Evolutionary conservation across 2,888 invertebrate genomes (phyloP).

Genomic region (Apantesis nais): DNA sequence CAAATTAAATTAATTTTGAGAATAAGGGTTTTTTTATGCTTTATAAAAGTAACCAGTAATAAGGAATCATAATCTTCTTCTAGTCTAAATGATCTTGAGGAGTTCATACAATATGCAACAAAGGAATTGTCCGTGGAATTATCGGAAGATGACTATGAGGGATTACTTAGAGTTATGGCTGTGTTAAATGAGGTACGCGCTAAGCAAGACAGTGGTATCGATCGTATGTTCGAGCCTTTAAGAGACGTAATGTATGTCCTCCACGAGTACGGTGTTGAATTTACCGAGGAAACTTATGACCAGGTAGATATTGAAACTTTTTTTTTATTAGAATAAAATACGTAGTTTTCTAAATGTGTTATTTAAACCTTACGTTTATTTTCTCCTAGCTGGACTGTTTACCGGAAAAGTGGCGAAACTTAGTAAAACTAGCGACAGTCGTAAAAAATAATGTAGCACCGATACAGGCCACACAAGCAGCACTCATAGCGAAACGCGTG

Average conservation of each 20-base stretch:
- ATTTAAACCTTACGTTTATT: background rate
- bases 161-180: conserved; percentile 92
- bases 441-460: conserved; percentile 95
- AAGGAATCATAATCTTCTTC: background rate
- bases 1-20: too few relatives aligned
- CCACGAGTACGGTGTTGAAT: conserved; percentile 93
- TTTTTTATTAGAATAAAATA: background rate
- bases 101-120: conserved; percentile 91
- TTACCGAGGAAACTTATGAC: conserved; percentile 91
- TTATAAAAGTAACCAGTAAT: too few relatives aligned
- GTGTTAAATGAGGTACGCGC: conserved; percentile 93
- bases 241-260: conserved; percentile 94
- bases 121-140: conserved; percentile 89
- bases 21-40: too few relatives aligned
- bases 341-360: background rate
- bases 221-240: conserved; percentile 95
- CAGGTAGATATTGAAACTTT: conserved; percentile 78
- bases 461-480: conserved; percentile 94
- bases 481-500: conserved; percentile 93
- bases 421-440: conserved; percentile 93
- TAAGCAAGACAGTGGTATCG: conserved; percentile 87
- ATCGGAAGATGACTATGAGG: conserved; percentile 94
- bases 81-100: conserved; percentile 90
- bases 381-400: conserved; percentile 87
- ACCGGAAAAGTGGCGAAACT: conserved; percentile 94